Percentiles rank a stretch among this genome's conserved stretches.
Conservation (phyloP, 2,797 vertebrate genomes). For the Epinephelus malabaricus region DNA sequence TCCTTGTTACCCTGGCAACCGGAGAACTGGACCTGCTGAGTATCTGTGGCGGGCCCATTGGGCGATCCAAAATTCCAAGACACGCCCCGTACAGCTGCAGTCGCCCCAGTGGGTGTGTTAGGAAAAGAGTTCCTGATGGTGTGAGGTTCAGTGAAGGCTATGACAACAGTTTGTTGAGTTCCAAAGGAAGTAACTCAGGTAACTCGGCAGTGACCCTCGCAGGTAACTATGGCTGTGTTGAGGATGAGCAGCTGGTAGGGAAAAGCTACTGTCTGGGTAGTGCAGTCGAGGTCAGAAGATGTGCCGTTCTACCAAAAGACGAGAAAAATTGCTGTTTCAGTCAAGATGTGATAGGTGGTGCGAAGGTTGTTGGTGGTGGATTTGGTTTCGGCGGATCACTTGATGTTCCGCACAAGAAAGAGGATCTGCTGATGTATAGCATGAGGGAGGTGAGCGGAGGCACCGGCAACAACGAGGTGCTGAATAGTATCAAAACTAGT, state of each 20-base stretch:
- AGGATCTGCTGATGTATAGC: conserved; percentile 87
- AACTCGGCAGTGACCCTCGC: conserved; percentile 81
- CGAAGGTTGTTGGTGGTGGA: conserved; percentile 77
- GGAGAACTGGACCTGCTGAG: conserved; percentile 91
- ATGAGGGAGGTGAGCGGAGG: conserved; percentile 84
- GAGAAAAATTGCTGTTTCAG: conserved; percentile 86
- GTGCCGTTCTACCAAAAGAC: conserved; percentile 84
- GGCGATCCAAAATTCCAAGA: conserved; percentile 88
- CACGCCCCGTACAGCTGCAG: conserved; percentile 88
- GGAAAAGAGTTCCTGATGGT: conserved; percentile 85
- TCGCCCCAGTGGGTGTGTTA: conserved; percentile 83
- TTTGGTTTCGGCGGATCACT: conserved; percentile 84
- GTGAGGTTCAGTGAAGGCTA: conserved; percentile 83
- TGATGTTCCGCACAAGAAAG: conserved; percentile 85
- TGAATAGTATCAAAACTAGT: conserved; percentile 77
- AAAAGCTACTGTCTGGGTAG: conserved; percentile 87
- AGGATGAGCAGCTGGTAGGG: conserved; percentile 83
- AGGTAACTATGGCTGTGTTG: conserved; percentile 83
- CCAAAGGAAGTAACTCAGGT: conserved; percentile 89
- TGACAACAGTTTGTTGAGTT: conserved; percentile 84
- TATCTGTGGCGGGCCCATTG: conserved; percentile 88
- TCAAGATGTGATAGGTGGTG: conserved; percentile 81
- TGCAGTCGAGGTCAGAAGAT: conserved; percentile 85
- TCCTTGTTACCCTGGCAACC: conserved; percentile 91
- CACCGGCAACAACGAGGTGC: conserved; percentile 71